A percentile compares a stretch with the other conserved stretches of the same genome.
These are phyloP conservation scores for Hirtodrosophila trivittata DNA, from an alignment of 2,888 invertebrate genomes.

Conservation along the genomic window DNA sequence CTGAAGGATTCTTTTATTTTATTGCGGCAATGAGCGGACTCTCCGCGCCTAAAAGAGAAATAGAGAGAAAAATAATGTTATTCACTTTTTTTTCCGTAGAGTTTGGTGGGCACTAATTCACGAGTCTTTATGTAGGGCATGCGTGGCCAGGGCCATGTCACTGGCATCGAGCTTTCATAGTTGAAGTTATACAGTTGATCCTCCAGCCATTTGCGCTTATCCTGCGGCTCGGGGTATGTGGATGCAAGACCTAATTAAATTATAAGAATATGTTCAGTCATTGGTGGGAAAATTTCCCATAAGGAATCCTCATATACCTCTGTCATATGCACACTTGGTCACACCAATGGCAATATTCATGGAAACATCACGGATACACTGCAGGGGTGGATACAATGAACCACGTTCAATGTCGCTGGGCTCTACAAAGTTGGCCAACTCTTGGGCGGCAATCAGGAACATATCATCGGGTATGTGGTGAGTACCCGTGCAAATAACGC, in stretches of 20 bases:
- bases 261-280: no score
- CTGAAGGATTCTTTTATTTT: constrained; percentile 66
- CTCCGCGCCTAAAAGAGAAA: constrained; percentile 70
- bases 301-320: constrained; percentile 89
- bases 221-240: constrained; percentile 92
- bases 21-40: constrained; percentile 81
- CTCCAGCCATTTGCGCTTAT: constrained; percentile 89
- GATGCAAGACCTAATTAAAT: constrained; percentile 90
- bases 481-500: constrained; percentile 95
- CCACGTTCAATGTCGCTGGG: constrained; percentile 92
- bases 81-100: constrained; percentile 79
- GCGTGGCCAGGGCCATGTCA: constrained; percentile 87
- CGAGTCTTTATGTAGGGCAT: constrained; percentile 82
- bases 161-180: constrained; percentile 91
- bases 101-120: constrained; percentile 80
- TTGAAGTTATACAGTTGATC: constrained; percentile 91
- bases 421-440: constrained; percentile 91
- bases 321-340: constrained; percentile 94
- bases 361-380: constrained; percentile 93
- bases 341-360: constrained; percentile 94
- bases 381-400: constrained; percentile 96
- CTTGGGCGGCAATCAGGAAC: constrained; percentile 97
- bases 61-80: constrained; percentile 59
- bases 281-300: no score
- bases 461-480: constrained; percentile 96